A percentile compares a stretch with the other conserved stretches of the same genome.
phyloP scores from a whole-genome alignment of 2,888 invertebrate genomes.

The Theretra japonica region DNA sequence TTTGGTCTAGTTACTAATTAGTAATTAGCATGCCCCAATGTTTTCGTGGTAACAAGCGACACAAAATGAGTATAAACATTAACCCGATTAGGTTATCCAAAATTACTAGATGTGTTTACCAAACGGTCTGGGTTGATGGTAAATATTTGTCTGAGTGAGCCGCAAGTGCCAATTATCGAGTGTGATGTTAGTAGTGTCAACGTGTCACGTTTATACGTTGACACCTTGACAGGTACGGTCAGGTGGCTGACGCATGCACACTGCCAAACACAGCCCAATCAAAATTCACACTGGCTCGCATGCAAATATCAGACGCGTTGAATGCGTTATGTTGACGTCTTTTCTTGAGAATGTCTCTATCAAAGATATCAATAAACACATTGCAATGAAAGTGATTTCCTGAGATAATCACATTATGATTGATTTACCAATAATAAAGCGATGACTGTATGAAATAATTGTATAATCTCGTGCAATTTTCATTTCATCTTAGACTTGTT shows the following conservation, averaged over 20 bases:
- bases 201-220: constrained; percentile 40
- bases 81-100: constrained; percentile 10
- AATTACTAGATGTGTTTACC: constrained; percentile 20
- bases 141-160: background rate
- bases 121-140: constrained; percentile 10
- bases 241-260: constrained; percentile 48
- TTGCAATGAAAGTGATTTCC: too few relatives aligned
- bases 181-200: constrained; percentile 40
- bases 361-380: too few relatives aligned
- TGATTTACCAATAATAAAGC: too few relatives aligned
- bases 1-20: background rate
- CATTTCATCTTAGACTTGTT: background rate
- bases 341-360: background rate
- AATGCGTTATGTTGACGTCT: background rate
- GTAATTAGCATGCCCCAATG: constrained; percentile 3
- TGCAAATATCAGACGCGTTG: background rate
- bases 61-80: constrained; percentile 12
- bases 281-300: constrained; percentile 22
- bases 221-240: constrained; percentile 59
- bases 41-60: background rate
- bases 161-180: constrained; percentile 51
- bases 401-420: too few relatives aligned
- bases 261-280: constrained; percentile 53
- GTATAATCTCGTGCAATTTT: background rate
- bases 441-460: background rate